Evolutionary conservation across 2,797 vertebrate species (phyloP), one percentile per base, ranked within the genome.

Genomic region (Urosaurus nigricauda): DNA sequence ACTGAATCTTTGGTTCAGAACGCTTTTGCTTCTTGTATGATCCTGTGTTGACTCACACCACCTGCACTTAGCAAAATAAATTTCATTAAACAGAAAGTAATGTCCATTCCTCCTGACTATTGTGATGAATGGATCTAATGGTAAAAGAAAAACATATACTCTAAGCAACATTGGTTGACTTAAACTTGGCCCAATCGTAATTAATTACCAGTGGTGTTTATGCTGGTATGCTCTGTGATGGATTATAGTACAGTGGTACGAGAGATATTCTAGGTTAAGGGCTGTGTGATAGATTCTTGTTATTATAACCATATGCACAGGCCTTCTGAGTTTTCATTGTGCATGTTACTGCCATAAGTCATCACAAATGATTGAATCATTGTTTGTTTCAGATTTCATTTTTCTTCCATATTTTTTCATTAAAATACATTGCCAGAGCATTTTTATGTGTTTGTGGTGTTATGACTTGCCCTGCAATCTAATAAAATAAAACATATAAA

Each of bases 281-380:
- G 56, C 89, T 89, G 8, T 86, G 9, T 51, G 86, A 84, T 90
- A 87, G 12, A 4, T 47, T 90, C 87, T 51, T 79, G 73, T 92
- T 93, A 93, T 95, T 94, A 88, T 89, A 94, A 88, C 90, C 93
- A 94, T 90, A 86, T 92, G 83, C 81, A 84, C 9, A 91, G 91
- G 86, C 29, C 2, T 70, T 91, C 75, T 16, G 83, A 90, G 40
- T 47, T 91, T 94, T 91, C 93, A 75, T 87, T 91, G 91, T 92
- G 17, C 88, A 58, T 74, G 91, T 92, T 87, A 78, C 32, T 86
- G 86, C 82, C 81, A 93, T 90, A 93, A 92, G 87, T 92, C 65
- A 77, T 90, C 89, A 81, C 0, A 0, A 91, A 87, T 81, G 90
- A 89, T 79, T n/a, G 74, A 92, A 93, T 93, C 90, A 4, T 91